phyloP scores from a whole-genome alignment of 2,888 invertebrate species.

The Aporophyla nigra region DNA sequence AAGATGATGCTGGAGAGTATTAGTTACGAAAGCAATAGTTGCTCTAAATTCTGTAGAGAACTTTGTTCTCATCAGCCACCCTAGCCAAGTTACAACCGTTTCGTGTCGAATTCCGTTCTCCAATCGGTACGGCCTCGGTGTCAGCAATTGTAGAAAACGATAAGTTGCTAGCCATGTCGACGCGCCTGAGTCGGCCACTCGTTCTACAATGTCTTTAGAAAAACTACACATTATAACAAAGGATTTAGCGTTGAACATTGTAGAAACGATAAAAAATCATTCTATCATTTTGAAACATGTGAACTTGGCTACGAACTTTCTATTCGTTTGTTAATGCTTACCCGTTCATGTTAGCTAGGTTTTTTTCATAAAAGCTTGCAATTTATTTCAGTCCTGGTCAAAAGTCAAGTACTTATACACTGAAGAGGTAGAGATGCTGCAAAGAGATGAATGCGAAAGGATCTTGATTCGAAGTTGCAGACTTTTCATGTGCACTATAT shows the following conservation, averaged over 20 bases:
- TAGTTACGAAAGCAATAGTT: not conserved
- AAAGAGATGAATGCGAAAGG: conserved; percentile 29
- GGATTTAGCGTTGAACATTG: no score
- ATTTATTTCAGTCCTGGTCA: conserved; percentile 60
- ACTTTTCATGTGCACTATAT: conserved; percentile 45
- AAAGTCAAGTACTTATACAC: conserved; percentile 41
- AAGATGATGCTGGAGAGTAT: not conserved
- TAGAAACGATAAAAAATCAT: no score
- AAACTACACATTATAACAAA: no score
- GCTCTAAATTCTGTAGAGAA: not conserved
- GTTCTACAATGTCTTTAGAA: no score
- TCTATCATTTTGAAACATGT: no score
- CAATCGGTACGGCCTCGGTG: no score
- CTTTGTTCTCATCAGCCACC: not conserved
- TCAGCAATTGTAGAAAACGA: no score
- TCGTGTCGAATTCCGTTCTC: no score
- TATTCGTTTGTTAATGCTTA: not conserved
- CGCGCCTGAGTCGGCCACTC: no score
- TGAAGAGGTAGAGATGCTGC: conserved; percentile 57
- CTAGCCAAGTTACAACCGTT: no score
- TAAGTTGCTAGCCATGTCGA: no score
- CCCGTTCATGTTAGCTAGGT: not conserved
- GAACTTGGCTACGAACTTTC: no score
- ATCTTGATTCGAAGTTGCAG: conserved; percentile 40
- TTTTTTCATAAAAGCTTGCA: not conserved